Evolutionary conservation across 2,888 invertebrate genomes (phyloP), one percentile per base, ranked within the genome.

Genomic region (Gerosis bhagava): DNA sequence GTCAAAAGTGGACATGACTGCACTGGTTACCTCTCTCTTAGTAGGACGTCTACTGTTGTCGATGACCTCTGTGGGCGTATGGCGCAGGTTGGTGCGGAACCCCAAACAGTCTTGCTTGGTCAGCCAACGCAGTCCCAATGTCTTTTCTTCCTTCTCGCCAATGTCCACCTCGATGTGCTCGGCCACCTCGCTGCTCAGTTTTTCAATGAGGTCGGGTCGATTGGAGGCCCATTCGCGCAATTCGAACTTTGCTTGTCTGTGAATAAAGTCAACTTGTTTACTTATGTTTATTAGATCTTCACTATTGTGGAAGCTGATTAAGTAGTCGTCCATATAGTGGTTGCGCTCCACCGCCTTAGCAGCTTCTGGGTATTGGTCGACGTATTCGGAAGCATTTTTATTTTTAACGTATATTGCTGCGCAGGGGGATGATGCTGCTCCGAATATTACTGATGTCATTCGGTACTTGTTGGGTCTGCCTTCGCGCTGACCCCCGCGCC

Each of bases 401-500:
- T 51, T 51, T 13, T 49, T 47, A 0, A 51, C 16, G 11, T 39
- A 51, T 0, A 51, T 24, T 0, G 53, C 53, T 2, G 44, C 42
- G n/a, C 34, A 45, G 2, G 53, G 55, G 2, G 47, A 50, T 2
- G 34, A 41, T 2, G 49, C 28, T 2, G 51, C 51, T 5, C 56
- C 52, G 19, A 55, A 55, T 0, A 51, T 35, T 5, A 53, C 25
- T 1, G 36, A 42, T 0, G 25, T 43, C 52, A 54, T 52, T 6
- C 46, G 15, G 16, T 52, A 56, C 11, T 44, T 47, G 10, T n/a
- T 21, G 8, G 31, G 5, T 2, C 16, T 6, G 0, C 5, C 15
- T 1, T 24, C 8, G 3, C 29, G 6, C 1, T 24, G 6, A 3
- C 22, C 10, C 2, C 25, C 39, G 6, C 50, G 11, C 56, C 53